Evolutionary conservation across 2,888 invertebrate species (phyloP), one percentile per base, ranked within the genome.

Genomic region (Bellardia bayeri): DNA sequence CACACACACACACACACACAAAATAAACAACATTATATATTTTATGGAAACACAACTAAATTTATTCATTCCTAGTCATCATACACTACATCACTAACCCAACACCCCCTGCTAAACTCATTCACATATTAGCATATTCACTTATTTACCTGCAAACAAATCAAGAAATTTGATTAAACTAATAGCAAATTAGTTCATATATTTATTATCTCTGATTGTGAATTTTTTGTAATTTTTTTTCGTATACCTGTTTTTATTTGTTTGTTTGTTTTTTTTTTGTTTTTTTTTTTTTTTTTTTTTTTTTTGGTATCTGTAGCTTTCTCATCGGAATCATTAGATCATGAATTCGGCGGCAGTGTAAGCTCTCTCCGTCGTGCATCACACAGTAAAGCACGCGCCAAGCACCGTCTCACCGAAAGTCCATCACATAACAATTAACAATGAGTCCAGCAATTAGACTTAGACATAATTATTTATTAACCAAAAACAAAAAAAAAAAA

Each of bases 281-380:
- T 88, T 86, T 89, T 90, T 87, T 68, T 64, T 76, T 64, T 56
- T 90, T 88, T 86, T 89, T 90, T 88, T 86, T 89, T 90, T 87
- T 68, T 64, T 76, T 64, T 56, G 79, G 68, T 85, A 88, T 88
- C 85, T 87, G 80, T 91, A 94, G 94, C 94, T 90, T 94, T 94
- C 91, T 94, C 94, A 92, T 92, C 94, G 91, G 94, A 94, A 92
- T 94, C 94, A 92, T 92, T 94, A 92, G 94, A 94, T 92, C 93
- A 93, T 91, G 94, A 94, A 89, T 93, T 94, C 91, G 92, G 93
- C 84, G 94, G 94, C 91, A 94, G 94, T 92, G 93, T 92, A 90
- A 94, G 91, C 89, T 94, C 94, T 88, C 91, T 94, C 89, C 92
- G 94, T 76, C 93, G 94, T 90, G 93, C 94, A 90, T 94, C 94